These are phyloP conservation scores for Drosophila sp. DNA, from an alignment of 1,140 invertebrate species.

Conservation along the genomic window DNA sequence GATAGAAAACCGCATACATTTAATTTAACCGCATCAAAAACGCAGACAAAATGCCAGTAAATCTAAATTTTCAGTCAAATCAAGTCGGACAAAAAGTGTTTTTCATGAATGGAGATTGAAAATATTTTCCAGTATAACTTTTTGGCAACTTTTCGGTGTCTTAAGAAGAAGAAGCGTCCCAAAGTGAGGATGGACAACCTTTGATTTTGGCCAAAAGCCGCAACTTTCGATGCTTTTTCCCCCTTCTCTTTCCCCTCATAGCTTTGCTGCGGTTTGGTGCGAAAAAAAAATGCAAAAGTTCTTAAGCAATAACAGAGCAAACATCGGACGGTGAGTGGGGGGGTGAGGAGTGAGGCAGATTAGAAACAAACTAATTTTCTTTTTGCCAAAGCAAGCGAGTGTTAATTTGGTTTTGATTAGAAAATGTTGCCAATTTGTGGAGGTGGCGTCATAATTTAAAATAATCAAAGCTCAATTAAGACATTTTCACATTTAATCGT, in stretches of 20 bases:
- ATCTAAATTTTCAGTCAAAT: conserved; percentile 6
- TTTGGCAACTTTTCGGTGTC: conserved; percentile 1
- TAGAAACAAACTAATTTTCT: neutral
- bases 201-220: conserved; percentile 30
- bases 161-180: conserved; percentile 39
- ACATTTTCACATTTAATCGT: conserved; percentile 16
- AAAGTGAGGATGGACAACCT: neutral
- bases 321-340: neutral
- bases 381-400: neutral
- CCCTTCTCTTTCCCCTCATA: neutral
- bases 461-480: conserved; percentile 23
- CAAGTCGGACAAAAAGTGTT: neutral
- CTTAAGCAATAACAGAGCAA: neutral
- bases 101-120: neutral
- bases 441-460: conserved; percentile 11
- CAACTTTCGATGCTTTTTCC: conserved; percentile 29
- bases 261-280: conserved; percentile 44
- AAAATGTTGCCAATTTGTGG: neutral
- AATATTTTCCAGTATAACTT: neutral
- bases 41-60: neutral
- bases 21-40: conserved; percentile 19
- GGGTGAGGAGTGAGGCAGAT: neutral
- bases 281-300: conserved; percentile 25
- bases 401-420: conserved; percentile 13
- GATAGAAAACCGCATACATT: neutral